Base-by-base conservation (phyloP, 2,797 vertebrate genomes). In the Syngnathus rostellatus region DNA sequence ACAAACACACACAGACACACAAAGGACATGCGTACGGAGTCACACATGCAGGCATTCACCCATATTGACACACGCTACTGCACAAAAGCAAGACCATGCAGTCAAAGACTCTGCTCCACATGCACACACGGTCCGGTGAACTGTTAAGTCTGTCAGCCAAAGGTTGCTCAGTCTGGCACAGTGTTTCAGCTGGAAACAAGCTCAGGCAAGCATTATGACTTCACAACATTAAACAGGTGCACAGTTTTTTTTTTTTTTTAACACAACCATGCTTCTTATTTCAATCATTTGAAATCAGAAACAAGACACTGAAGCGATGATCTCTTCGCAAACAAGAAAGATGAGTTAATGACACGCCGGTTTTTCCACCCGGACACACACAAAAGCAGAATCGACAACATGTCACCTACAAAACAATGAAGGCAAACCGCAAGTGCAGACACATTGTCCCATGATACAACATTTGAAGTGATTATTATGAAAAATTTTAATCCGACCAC, bases 131-230 rank as follows among this genome's bases (percentile, higher is more conserved):
- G 81, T 87, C 81, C 73, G 84, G 74, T 84, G 85, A 88, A 86
- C 80, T 84, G 77, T 79, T 67, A 71, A 78, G 82, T 85, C 83
- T 87, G 87, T 88, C 88, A 89, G 78, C 76, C 72, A 66, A 81
- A 84, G 87, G 87, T 86, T 79, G 67, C 81, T 88, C 84, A 82
- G 72, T 89, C 86, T 87, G 86, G 87, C 81, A 79, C 82, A 77
- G 78, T 82, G 82, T 84, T 88, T 81, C 81, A 83, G 80, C 78
- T 85, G 84, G 77, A 85, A 82, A 81, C 74, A 77, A 74, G 81
- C 81, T 76, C 73, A 79, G 69, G 70, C 75, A 84, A 77, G 76
- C 75, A 64, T 80, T 72, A 62, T 69, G 70, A 72, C 79, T 76
- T 71, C 72, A 54, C 54, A 74, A 71, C 76, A 67, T 72, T 57